phyloP scores from a whole-genome alignment of 2,888 invertebrate species.

The Tenthredo distinguenda region DNA sequence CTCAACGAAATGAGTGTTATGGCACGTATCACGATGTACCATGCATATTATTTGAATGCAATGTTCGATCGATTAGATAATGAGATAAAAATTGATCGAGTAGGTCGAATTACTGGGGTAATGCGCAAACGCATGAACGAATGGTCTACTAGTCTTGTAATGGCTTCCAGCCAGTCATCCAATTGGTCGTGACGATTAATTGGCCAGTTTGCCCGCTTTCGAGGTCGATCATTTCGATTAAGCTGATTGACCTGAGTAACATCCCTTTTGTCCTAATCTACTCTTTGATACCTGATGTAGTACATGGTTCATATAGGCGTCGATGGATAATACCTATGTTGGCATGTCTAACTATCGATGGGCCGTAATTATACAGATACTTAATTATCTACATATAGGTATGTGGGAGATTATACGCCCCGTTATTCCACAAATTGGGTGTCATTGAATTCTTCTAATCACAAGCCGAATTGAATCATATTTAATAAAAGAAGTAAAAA shows the following conservation, averaged over 20 bases:
- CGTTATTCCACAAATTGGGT: not conserved
- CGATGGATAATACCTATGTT: too few relatives aligned
- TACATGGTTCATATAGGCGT: too few relatives aligned
- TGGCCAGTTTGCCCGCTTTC: not conserved
- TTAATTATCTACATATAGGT: too few relatives aligned
- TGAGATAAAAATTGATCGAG: not conserved
- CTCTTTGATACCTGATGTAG: not conserved
- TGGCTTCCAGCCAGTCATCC: not conserved
- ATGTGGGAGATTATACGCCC: not conserved
- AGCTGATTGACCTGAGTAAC: constrained; percentile 3
- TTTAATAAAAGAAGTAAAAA: too few relatives aligned
- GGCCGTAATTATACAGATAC: too few relatives aligned
- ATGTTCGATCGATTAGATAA: not conserved
- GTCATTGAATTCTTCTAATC: not conserved
- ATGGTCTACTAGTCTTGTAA: not conserved
- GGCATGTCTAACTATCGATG: too few relatives aligned
- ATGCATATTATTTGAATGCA: not conserved
- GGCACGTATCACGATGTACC: too few relatives aligned
- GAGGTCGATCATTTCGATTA: not conserved
- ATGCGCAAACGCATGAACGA: not conserved
- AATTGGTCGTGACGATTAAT: not conserved
- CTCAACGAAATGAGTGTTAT: not conserved
- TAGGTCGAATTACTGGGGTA: not conserved
- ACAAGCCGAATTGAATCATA: not conserved
- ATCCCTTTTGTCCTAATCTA: not conserved